These are phyloP conservation scores for Pollimyrus isidori DNA, from an alignment of 2,113 vertebrate genomes.

Conservation along the genomic window DNA sequence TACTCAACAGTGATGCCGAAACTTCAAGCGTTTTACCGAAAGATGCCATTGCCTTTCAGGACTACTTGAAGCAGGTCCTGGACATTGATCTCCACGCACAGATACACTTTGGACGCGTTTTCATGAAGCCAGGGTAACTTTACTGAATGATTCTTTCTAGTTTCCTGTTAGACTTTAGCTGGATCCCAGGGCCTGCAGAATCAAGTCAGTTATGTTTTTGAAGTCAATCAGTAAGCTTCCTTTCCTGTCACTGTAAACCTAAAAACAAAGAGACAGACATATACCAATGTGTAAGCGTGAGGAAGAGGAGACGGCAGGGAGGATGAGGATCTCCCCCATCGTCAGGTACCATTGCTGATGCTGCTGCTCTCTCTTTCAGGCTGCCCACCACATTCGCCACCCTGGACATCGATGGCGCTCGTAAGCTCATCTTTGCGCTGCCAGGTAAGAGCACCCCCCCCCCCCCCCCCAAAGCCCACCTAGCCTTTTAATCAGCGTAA, in stretches of 20 bases:
- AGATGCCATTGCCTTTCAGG: conserved; percentile 59
- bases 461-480: not conserved
- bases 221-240: not conserved
- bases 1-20: not conserved
- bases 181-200: not conserved
- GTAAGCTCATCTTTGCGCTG: conserved; percentile 98
- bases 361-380: conserved; percentile 50
- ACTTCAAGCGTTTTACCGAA: not conserved
- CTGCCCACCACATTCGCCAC: conserved; percentile 98
- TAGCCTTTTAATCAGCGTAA: not conserved
- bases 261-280: not conserved
- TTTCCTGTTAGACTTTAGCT: not conserved
- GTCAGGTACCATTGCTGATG: not conserved
- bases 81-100: conserved; percentile 98
- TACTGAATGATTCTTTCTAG: conserved; percentile 11
- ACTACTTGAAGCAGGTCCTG: conserved; percentile 99
- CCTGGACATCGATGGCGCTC: conserved; percentile 92
- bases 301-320: not conserved
- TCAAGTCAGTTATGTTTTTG: not conserved
- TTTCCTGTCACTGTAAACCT: not conserved
- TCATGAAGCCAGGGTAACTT: conserved; percentile 98
- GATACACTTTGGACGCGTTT: conserved; percentile 98
- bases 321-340: not conserved
- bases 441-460: conserved; percentile 75
- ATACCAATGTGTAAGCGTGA: not conserved